These are phyloP conservation scores for Saxidomus purpurata DNA, from an alignment of 1,140 invertebrate genomes.

Conservation along the genomic window DNA sequence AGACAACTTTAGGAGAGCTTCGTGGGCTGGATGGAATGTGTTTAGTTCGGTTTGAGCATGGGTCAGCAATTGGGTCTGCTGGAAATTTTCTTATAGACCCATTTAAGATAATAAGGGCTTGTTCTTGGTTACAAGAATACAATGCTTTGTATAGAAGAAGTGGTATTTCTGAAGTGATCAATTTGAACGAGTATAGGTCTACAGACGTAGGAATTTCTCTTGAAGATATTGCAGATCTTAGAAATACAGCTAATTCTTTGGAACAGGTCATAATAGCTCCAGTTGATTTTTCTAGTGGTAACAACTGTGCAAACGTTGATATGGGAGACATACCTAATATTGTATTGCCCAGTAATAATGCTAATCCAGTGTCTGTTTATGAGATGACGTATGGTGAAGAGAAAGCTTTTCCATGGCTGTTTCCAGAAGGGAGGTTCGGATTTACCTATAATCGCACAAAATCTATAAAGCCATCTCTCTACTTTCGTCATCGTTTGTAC, in stretches of 20 bases:
- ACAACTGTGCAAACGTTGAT: background rate
- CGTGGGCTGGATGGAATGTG: background rate
- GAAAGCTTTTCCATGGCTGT: slow-evolving; percentile 32
- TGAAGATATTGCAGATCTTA: no score
- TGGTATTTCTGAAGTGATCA: no score
- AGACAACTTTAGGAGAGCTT: background rate
- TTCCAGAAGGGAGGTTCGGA: slow-evolving; percentile 16
- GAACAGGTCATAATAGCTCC: slow-evolving; percentile 5
- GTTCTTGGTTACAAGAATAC: background rate
- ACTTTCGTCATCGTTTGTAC: slow-evolving; percentile 10
- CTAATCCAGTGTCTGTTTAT: slow-evolving; percentile 14
- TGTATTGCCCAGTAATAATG: background rate
- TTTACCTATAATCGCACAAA: background rate
- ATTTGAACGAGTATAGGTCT: no score
- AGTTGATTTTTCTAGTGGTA: background rate
- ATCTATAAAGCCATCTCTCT: background rate
- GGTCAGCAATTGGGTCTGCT: background rate
- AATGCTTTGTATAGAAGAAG: background rate
- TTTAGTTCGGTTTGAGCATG: background rate
- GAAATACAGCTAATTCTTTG: background rate
- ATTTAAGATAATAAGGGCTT: background rate
- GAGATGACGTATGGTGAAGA: slow-evolving; percentile 38
- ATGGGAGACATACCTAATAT: background rate
- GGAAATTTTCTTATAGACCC: background rate
- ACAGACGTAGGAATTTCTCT: no score